Percentiles rank a stretch among this genome's conserved stretches.
Conservation (phyloP, 1,140 invertebrate species). For the Oryzaephilus surinamensis region DNA sequence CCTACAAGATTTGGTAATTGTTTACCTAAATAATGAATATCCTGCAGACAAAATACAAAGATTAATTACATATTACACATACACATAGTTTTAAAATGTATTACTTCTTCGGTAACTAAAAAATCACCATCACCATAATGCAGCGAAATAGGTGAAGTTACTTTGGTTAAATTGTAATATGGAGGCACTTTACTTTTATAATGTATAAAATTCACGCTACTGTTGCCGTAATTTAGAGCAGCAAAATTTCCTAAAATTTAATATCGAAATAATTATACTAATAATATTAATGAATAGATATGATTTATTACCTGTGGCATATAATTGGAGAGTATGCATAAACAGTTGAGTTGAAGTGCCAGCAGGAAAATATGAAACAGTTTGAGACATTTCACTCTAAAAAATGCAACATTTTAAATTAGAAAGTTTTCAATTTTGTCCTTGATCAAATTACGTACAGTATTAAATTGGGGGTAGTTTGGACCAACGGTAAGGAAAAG, state of each 20-base stretch:
- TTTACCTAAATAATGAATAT: slow-evolving; percentile 38
- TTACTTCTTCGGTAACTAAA: slow-evolving; percentile 40
- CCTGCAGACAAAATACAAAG: background rate
- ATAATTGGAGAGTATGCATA: slow-evolving; percentile 41
- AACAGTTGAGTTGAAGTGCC: slow-evolving; percentile 42
- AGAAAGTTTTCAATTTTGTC: too few species aligned
- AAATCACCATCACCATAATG: slow-evolving; percentile 51
- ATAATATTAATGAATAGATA: slow-evolving; percentile 1
- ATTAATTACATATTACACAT: too few species aligned
- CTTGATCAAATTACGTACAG: slow-evolving; percentile 16
- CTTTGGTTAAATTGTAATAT: slow-evolving; percentile 46
- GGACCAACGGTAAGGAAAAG: slow-evolving; percentile 46
- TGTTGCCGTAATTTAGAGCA: slow-evolving; percentile 16
- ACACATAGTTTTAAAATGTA: slow-evolving; percentile 27
- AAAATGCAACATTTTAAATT: too few species aligned
- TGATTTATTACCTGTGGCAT: slow-evolving; percentile 18
- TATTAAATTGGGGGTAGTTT: slow-evolving; percentile 42
- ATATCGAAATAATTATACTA: too few species aligned
- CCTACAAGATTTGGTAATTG: slow-evolving; percentile 39
- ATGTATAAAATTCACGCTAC: slow-evolving; percentile 12
- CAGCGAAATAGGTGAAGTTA: slow-evolving; percentile 52
- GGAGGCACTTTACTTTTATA: slow-evolving; percentile 38
- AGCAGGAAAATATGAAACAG: slow-evolving; percentile 41
- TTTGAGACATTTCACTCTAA: too few species aligned
- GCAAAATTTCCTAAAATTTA: slow-evolving; percentile 19